These are phyloP conservation scores for Diabrotica virgifera DNA, from an alignment of 1,140 invertebrate species.

Conservation along the genomic window DNA sequence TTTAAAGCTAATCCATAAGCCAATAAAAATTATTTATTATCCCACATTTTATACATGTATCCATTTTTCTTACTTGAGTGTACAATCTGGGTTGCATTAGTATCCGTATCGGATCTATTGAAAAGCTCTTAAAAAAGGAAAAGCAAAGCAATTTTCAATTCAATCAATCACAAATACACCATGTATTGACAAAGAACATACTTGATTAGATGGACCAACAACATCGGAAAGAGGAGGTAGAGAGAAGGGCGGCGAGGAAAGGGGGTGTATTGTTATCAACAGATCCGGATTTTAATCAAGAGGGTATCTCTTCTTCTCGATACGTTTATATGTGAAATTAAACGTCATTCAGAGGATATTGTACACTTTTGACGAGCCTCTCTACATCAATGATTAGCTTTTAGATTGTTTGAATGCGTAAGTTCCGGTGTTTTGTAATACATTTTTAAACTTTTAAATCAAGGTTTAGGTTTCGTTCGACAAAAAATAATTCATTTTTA, in stretches of 20 bases:
- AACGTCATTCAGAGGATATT: constrained; percentile 40
- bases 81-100: no score
- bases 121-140: no score
- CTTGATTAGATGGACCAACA: constrained; percentile 36
- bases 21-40: no score
- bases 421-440: neutral
- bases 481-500: no score
- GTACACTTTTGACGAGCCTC: constrained; percentile 24
- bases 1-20: no score
- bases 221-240: neutral
- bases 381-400: constrained; percentile 1
- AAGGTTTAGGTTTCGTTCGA: neutral
- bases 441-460: no score
- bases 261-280: constrained; percentile 29
- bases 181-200: constrained; percentile 37
- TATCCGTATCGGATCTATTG: no score
- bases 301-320: constrained; percentile 30
- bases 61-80: no score
- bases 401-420: neutral
- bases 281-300: constrained; percentile 36
- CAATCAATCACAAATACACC: constrained; percentile 38
- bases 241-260: constrained; percentile 24
- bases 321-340: constrained; percentile 38
- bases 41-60: no score
- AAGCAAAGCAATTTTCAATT: constrained; percentile 36